These are phyloP conservation scores for Geotrypetes seraphini DNA, from an alignment of 2,797 vertebrate genomes.

Conservation along the genomic window DNA sequence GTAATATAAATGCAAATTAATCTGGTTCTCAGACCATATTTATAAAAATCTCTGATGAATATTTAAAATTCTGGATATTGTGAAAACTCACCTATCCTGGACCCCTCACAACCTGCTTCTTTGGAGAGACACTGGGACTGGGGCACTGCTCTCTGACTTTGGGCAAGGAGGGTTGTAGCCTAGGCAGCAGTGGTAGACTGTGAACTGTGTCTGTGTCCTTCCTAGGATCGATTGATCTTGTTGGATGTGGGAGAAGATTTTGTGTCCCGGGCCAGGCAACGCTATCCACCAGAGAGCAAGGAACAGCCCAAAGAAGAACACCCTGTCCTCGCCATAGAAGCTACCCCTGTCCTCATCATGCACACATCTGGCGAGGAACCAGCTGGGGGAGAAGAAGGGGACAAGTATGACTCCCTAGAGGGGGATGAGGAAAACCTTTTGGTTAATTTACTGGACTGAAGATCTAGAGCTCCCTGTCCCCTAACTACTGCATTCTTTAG, in stretches of 20 bases:
- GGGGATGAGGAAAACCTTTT: slow-evolving; percentile 10
- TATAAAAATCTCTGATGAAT: too few relatives aligned
- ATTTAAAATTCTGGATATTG: too few relatives aligned
- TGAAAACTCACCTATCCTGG: too few relatives aligned
- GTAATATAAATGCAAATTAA: too few relatives aligned
- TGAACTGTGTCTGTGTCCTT: background rate
- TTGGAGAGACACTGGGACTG: too few relatives aligned
- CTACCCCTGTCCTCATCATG: slow-evolving; percentile 56
- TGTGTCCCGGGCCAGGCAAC: slow-evolving; percentile 56
- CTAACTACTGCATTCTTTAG: too few relatives aligned
- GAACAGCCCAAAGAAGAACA: slow-evolving; percentile 41
- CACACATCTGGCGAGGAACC: slow-evolving; percentile 39
- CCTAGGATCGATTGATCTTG: slow-evolving; percentile 66
- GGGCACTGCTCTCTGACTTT: too few relatives aligned
- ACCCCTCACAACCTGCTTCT: too few relatives aligned
- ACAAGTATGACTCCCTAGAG: background rate
- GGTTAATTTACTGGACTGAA: slow-evolving; percentile 16
- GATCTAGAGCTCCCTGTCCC: background rate
- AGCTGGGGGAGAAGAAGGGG: slow-evolving; percentile 9
- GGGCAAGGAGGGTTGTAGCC: too few relatives aligned
- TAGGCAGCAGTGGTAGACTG: too few relatives aligned
- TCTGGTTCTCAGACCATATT: too few relatives aligned
- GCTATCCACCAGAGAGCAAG: slow-evolving; percentile 52
- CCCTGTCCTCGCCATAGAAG: slow-evolving; percentile 19
- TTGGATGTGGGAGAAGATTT: slow-evolving; percentile 69